Conservation (phyloP, 2,797 vertebrate genomes). For the Enteromius trimaculatus region DNA sequence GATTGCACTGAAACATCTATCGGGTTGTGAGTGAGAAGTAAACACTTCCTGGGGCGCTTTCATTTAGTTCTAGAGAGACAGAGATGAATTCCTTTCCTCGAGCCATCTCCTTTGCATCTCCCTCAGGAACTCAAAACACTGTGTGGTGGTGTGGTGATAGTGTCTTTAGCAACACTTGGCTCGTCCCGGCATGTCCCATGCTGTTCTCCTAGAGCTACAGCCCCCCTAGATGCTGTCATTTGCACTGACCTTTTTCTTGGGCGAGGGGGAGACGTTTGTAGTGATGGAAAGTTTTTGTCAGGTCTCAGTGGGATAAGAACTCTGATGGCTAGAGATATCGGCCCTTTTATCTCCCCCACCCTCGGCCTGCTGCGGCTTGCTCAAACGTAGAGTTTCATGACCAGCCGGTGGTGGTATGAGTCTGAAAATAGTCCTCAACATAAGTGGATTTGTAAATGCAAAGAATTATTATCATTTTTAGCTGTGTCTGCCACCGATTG, state of each 20-base stretch:
- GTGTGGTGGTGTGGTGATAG: slow-evolving; percentile 63
- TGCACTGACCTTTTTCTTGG: background rate
- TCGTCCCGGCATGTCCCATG: slow-evolving; percentile 54
- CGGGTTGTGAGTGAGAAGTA: slow-evolving; percentile 45
- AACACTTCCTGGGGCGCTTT: slow-evolving; percentile 63
- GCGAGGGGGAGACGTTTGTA: background rate
- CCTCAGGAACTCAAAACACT: slow-evolving; percentile 58
- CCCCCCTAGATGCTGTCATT: slow-evolving; percentile 13
- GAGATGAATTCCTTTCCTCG: slow-evolving; percentile 73
- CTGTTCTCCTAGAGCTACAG: background rate
- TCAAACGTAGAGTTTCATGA: background rate
- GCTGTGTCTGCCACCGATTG: background rate
- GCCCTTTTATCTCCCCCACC: slow-evolving; percentile 1
- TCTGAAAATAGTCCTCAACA: background rate
- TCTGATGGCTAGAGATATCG: slow-evolving; percentile 43
- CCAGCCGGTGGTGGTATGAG: background rate
- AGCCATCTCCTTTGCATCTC: slow-evolving; percentile 64
- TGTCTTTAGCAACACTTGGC: slow-evolving; percentile 71
- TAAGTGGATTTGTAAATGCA: background rate
- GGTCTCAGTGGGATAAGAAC: slow-evolving; percentile 42
- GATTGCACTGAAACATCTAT: background rate
- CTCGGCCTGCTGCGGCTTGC: slow-evolving; percentile 24
- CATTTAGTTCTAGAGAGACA: slow-evolving; percentile 65
- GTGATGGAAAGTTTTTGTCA: slow-evolving; percentile 41
- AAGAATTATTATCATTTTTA: background rate